Evolutionary conservation across 2,113 vertebrate species (phyloP).

Genomic region (Pituophis catenifer): DNA sequence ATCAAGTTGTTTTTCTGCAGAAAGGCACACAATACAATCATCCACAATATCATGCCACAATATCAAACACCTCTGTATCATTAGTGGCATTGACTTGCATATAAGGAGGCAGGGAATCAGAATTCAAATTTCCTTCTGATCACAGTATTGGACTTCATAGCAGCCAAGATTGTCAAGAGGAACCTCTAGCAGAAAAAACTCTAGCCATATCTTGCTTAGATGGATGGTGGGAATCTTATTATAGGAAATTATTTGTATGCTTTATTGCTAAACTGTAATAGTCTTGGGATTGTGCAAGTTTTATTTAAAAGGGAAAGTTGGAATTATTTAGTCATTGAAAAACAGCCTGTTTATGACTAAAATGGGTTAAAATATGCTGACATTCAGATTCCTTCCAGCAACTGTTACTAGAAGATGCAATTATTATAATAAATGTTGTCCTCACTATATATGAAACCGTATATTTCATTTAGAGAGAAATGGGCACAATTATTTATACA

Average conservation of each 20-base stretch:
- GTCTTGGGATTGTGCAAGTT: neutral
- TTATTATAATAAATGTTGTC: neutral
- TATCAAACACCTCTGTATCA: neutral
- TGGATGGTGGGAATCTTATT: conserved; percentile 13
- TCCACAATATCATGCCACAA: neutral
- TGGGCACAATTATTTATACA: neutral
- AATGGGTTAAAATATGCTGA: neutral
- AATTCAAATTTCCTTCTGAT: neutral
- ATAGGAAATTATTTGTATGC: neutral
- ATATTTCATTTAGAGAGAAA: neutral
- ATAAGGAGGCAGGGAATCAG: neutral
- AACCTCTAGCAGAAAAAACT: conserved; percentile 20
- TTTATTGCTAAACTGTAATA: neutral
- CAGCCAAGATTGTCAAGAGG: neutral
- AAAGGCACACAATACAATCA: neutral
- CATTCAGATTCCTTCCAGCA: neutral
- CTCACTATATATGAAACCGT: neutral
- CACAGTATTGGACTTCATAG: neutral
- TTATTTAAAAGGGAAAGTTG: neutral
- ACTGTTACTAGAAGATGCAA: neutral
- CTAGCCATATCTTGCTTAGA: neutral
- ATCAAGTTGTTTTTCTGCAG: neutral
- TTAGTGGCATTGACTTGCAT: neutral
- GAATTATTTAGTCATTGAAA: neutral
- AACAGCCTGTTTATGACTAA: neutral